These are phyloP conservation scores for Emydocephalus ijimae DNA, from an alignment of 2,113 vertebrate genomes.

Conservation along the genomic window DNA sequence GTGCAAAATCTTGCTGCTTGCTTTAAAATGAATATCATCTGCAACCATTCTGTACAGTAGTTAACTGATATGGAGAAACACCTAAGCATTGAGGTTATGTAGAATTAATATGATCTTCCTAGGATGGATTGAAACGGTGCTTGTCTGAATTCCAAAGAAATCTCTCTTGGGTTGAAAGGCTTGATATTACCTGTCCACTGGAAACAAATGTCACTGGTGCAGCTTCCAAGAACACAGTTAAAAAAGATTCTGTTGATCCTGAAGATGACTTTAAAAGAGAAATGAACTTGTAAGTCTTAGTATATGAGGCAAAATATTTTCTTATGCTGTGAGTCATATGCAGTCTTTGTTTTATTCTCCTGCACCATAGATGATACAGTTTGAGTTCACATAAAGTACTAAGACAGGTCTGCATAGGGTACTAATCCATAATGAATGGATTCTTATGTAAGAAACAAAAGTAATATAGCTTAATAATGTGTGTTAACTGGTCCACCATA, in stretches of 20 bases:
- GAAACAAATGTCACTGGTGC: conserved; percentile 64
- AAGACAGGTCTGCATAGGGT: neutral
- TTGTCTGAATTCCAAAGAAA: conserved; percentile 79
- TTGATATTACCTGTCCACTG: conserved; percentile 81
- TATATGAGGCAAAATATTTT: neutral
- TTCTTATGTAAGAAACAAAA: neutral
- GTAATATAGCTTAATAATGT: neutral
- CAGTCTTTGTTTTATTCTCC: accelerated
- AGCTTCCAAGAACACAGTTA: conserved; percentile 34
- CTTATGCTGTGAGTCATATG: accelerated
- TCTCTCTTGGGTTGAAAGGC: conserved; percentile 88
- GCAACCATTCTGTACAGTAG: neutral
- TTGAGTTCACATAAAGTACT: neutral
- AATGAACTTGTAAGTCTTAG: conserved; percentile 89
- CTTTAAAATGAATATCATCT: neutral
- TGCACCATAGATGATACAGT: neutral
- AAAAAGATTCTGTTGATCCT: conserved; percentile 65
- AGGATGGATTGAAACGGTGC: conserved; percentile 84
- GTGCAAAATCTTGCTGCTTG: neutral
- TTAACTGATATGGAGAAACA: neutral
- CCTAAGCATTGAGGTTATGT: neutral
- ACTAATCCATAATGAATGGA: neutral
- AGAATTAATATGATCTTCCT: conserved; percentile 14
- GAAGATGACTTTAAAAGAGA: conserved; percentile 95
- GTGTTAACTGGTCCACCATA: neutral